Base-by-base conservation (phyloP, 2,113 vertebrate species). In the Ceuthmochares aereus region DNA sequence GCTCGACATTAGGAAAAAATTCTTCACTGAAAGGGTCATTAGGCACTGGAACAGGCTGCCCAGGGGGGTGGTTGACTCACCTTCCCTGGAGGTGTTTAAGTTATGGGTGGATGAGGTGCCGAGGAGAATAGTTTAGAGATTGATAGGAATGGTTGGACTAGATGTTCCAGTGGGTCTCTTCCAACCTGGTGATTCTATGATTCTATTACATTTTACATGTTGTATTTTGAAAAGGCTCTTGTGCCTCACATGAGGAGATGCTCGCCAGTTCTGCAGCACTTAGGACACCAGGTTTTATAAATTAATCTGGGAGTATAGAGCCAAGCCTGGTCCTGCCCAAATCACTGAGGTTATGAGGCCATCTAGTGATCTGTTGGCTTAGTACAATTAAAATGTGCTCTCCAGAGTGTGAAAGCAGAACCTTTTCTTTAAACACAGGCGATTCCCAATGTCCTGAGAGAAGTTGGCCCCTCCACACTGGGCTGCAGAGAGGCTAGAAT, bases 351-450 rank as follows among this genome's bases (percentile, higher is more conserved):
- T 37, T 87, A 73, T 6, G 96, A 87, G 91, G 95, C 90, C 97
- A 96, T 80, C 96, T 97, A 97, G 95, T 92, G 96, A 59, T 36
- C 21, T 17, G 6, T 12, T 12, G 55, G 56, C n/a, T 89, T 76
- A 91, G 30, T 87, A 59, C 95, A 93, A 43, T 29, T 34, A 26
- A 34, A 74, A 29, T 9, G 10, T 9, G 6, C 30, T 78, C 47
- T 26, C 17, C 14, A 1, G 8, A 1, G 3, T 19, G 20, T 32
- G 19, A 67, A 62, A 90, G 21, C 54, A 27, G 14, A 27, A 56
- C 18, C 6, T 87, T 32, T 55, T 30, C 22, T 42, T 54, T 25
- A n/a, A 49, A 51, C 0, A 12, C 2, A 19, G 3, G 3, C 8
- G 9, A 62, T 58, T 10, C 2, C 4, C 52, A 34, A 27, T 7